A percentile compares a stretch with the other conserved stretches of the same genome.
Evolutionary conservation across 2,113 vertebrate species (phyloP).

Genomic region (Dasyornis broadbenti): DNA sequence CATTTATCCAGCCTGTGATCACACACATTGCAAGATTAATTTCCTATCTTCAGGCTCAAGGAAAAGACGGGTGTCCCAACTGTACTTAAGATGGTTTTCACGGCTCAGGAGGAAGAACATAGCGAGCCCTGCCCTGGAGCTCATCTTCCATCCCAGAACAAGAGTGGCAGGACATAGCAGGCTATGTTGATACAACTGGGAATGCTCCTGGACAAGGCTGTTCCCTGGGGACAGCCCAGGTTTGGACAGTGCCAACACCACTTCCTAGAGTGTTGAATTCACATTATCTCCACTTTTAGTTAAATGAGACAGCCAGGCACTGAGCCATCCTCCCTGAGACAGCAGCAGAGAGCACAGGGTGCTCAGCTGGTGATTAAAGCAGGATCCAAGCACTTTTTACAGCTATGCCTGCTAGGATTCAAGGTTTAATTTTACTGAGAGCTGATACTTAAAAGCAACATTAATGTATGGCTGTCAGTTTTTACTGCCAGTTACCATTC

Average conservation of each 20-base stretch:
- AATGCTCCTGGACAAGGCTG: not conserved
- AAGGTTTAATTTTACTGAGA: not conserved
- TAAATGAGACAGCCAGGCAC: rapidly evolving
- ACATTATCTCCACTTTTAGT: not conserved
- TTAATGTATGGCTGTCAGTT: not conserved
- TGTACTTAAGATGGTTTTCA: not conserved
- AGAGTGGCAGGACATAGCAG: not conserved
- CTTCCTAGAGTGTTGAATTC: not conserved
- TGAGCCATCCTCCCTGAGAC: rapidly evolving
- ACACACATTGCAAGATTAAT: rapidly evolving
- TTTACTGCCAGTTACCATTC: not conserved
- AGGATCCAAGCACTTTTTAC: not conserved
- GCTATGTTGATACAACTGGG: rapidly evolving
- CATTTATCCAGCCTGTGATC: not conserved
- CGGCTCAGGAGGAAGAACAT: not conserved
- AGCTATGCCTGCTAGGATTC: not conserved
- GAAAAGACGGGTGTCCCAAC: not conserved
- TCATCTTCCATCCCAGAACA: not conserved
- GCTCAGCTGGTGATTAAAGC: not conserved
- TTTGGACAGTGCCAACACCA: not conserved
- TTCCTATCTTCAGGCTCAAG: not conserved
- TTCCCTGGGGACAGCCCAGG: not conserved
- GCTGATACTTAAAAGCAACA: not conserved
- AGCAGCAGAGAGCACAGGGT: not conserved
- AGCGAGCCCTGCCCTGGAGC: not conserved